phyloP scores from a whole-genome alignment of 1,140 invertebrate species.

The Planococcus citri region DNA sequence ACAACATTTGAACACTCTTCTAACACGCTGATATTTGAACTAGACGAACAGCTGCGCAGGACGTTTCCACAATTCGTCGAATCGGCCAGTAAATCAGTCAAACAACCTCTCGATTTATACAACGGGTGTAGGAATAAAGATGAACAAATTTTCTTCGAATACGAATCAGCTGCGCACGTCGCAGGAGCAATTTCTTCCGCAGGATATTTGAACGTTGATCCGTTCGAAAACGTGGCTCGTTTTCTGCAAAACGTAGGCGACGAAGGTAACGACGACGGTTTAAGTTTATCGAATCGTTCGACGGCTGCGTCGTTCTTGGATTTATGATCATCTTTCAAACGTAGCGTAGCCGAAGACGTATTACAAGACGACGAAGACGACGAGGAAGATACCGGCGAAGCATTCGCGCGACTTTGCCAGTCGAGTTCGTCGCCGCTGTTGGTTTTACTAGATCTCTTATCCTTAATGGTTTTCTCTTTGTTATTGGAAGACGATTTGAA shows the following conservation, averaged over 20 bases:
- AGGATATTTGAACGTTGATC: background rate
- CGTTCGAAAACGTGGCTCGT: background rate
- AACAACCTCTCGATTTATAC: conserved; percentile 21
- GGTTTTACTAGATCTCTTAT: background rate
- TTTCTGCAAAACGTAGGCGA: conserved; percentile 27
- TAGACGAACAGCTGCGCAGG: conserved; percentile 22
- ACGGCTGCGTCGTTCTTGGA: background rate
- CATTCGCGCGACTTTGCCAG: background rate
- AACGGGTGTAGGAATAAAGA: conserved; percentile 5
- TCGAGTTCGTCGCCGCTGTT: background rate
- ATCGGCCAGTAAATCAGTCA: conserved; percentile 20
- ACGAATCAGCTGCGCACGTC: background rate
- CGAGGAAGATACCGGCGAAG: conserved; percentile 23
- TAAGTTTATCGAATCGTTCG: conserved; percentile 2
- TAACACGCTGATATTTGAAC: conserved; percentile 24
- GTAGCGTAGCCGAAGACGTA: conserved; percentile 12
- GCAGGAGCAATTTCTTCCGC: background rate
- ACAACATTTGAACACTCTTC: conserved; percentile 21
- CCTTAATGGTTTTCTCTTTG: background rate
- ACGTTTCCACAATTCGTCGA: conserved; percentile 10
- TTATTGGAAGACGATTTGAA: background rate
- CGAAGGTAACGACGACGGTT: conserved; percentile 27
- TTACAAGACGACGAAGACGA: conserved; percentile 24
- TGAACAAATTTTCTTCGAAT: conserved; percentile 6
- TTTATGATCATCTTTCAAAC: background rate